Evolutionary conservation across 1,140 invertebrate species (phyloP).

Genomic region (Drosophila sechellia): DNA sequence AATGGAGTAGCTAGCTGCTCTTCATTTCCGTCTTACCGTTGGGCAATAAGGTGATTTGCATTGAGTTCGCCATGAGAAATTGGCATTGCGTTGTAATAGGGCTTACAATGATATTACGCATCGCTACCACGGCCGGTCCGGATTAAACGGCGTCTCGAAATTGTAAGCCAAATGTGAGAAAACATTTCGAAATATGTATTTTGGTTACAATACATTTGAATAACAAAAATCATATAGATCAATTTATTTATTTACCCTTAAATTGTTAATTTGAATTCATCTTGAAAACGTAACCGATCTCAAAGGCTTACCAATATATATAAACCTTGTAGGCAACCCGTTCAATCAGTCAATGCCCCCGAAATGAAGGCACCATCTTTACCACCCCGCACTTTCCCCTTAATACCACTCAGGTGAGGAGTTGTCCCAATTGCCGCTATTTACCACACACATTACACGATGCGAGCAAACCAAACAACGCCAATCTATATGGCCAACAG

Average conservation of each 20-base stretch:
- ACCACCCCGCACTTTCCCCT: background rate
- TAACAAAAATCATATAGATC: too few species aligned
- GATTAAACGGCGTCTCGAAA: background rate
- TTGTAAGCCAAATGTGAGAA: background rate
- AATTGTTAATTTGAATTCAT: too few species aligned
- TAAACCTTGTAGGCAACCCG: background rate
- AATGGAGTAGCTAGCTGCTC: conserved; percentile 49
- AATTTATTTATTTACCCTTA: too few species aligned
- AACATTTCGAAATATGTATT: background rate
- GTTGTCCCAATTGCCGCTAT: conserved; percentile 58
- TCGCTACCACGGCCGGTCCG: background rate
- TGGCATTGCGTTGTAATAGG: conserved; percentile 44
- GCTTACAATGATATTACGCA: conserved; percentile 20
- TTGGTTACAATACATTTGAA: too few species aligned
- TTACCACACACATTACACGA: conserved; percentile 75
- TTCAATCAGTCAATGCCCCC: conserved; percentile 55
- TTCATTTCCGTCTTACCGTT: conserved; percentile 55
- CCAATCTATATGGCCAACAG: conserved; percentile 58
- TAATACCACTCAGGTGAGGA: conserved; percentile 12
- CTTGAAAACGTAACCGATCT: background rate
- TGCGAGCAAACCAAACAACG: conserved; percentile 68
- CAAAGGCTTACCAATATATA: too few species aligned
- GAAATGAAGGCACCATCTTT: background rate
- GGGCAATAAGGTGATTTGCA: conserved; percentile 68
- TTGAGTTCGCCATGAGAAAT: conserved; percentile 64